Base-by-base conservation (phyloP, 35 echinoderm and acorn worm genomes). In the Apostichopus californicus region DNA sequence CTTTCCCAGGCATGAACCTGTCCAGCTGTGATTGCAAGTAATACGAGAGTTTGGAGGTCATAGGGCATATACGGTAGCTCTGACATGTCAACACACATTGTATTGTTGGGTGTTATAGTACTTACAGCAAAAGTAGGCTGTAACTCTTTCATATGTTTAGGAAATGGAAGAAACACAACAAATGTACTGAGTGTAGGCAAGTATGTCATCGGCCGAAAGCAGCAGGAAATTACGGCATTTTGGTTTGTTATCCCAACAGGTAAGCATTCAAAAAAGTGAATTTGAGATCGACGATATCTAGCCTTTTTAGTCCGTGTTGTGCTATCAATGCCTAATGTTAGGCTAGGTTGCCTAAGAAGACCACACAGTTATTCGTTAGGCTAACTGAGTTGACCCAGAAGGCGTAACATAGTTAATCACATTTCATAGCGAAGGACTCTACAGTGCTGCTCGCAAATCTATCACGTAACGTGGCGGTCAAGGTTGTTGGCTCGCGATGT, bases 191-290 rank as follows among this genome's bases (percentile, higher is more conserved):
- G 54, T 85, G 80, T 12, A 87, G 21, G 21, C 23, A 89, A 91
- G 22, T 14, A 94, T 94, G 93, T 90, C 93, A 90, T 79, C 86
- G 73, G 93, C 93, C 84, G 93, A 94, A 73, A 94, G 73, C 26
- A 94, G 93, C 59, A 94, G 93, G 53, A 89, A 88, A 79, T 58
- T 94, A 11, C 56, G 93, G 60, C 93, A 94, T 77, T 87, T 90
- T 65, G 93, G 93, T 14, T 85, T 94, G 60, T 57, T 94, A 78
- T 90, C 93, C 11, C 93, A 94, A 61, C 93, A 94, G 87, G 93
- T 94, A 90, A 63, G 23, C 6, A 55, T 58, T 5, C 1, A 83
- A 77, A 13, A 34, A 86, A 87, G 79, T 89, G 79, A 22, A 78
- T 54, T n/a, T 91, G 52, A 46, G 86, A 87, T 6, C 84, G 93